Evolutionary conservation across 2,113 vertebrate species (phyloP).

Genomic region (Morone saxatilis): DNA sequence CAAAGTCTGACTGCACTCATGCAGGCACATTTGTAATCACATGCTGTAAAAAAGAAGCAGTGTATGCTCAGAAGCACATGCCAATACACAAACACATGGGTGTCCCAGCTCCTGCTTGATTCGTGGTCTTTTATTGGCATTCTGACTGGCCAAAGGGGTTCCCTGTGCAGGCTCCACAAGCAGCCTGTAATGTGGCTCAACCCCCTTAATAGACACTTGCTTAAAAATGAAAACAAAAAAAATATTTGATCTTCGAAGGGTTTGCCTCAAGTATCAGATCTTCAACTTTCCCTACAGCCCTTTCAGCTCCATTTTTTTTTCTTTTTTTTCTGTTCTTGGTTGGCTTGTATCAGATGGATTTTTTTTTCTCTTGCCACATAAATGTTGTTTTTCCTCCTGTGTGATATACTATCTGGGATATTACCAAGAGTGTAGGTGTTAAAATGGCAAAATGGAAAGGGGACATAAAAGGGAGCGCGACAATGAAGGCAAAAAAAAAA

Average conservation of each 20-base stretch:
- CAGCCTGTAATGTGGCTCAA: slow-evolving; percentile 28
- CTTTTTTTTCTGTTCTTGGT: neutral
- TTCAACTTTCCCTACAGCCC: slow-evolving; percentile 37
- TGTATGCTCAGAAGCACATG: slow-evolving; percentile 57
- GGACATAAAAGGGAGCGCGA: slow-evolving; percentile 54
- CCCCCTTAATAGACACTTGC: neutral
- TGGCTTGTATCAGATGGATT: slow-evolving; percentile 14
- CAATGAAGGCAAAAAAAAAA: slow-evolving; percentile 35
- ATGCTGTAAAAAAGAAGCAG: neutral
- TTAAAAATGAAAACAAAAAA: slow-evolving; percentile 1
- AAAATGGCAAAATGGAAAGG: slow-evolving; percentile 40
- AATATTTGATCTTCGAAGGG: neutral
- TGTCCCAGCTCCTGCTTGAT: slow-evolving; percentile 32
- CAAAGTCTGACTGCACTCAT: slow-evolving; percentile 35
- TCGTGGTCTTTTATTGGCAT: slow-evolving; percentile 43
- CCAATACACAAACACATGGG: slow-evolving; percentile 42
- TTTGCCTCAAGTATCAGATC: slow-evolving; percentile 23
- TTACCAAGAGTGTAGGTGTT: slow-evolving; percentile 64
- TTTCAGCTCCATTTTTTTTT: neutral
- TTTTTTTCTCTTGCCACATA: slow-evolving; percentile 17
- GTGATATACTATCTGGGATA: slow-evolving; percentile 68
- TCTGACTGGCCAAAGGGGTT: slow-evolving; percentile 54
- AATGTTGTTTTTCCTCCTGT: slow-evolving; percentile 49
- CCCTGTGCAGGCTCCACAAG: slow-evolving; percentile 37
- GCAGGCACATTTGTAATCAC: slow-evolving; percentile 1